Evolutionary conservation across 37 sponge, comb jelly and placozoan species (phyloP).

Genomic region (Mnemiopsis leidyi): DNA sequence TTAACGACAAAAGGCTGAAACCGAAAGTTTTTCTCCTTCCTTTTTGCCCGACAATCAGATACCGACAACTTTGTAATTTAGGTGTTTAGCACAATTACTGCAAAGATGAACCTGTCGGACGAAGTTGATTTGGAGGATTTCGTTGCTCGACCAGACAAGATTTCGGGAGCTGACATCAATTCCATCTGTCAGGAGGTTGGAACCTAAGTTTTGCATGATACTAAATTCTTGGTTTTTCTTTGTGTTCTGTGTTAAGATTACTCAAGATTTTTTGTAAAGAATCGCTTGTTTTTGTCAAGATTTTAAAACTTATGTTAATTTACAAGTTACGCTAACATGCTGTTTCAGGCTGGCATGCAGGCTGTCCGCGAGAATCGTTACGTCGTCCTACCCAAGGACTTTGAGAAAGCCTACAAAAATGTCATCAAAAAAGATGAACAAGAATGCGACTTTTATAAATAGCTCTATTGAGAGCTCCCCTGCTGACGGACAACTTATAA

Average conservation of each 20-base stretch:
- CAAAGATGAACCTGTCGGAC: constrained; percentile 97
- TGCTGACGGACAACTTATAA: not conserved
- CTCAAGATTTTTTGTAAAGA: too few relatives aligned
- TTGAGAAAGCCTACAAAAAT: constrained; percentile 98
- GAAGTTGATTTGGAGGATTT: constrained; percentile 98
- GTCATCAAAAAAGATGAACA: constrained; percentile 89
- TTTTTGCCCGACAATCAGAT: too few relatives aligned
- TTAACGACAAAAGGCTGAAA: too few relatives aligned
- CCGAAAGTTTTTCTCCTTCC: not conserved
- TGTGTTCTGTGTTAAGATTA: too few relatives aligned
- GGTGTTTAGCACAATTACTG: constrained; percentile 91
- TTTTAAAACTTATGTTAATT: too few relatives aligned
- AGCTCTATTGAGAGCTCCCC: constrained; percentile 8
- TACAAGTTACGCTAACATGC: too few relatives aligned
- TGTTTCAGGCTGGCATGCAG: constrained; percentile 93
- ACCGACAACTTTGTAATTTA: not conserved
- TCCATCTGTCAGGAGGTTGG: constrained; percentile 96
- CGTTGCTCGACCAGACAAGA: constrained; percentile 96
- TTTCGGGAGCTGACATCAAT: constrained; percentile 96
- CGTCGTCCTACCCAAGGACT: constrained; percentile 92
- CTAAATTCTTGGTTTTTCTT: too few relatives aligned
- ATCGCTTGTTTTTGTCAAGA: too few relatives aligned
- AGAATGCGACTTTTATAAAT: constrained; percentile 97
- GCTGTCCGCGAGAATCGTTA: constrained; percentile 97
- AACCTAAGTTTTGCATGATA: not conserved